phyloP scores from a whole-genome alignment of 2,797 vertebrate genomes.

The Malacoctenus gilli region DNA sequence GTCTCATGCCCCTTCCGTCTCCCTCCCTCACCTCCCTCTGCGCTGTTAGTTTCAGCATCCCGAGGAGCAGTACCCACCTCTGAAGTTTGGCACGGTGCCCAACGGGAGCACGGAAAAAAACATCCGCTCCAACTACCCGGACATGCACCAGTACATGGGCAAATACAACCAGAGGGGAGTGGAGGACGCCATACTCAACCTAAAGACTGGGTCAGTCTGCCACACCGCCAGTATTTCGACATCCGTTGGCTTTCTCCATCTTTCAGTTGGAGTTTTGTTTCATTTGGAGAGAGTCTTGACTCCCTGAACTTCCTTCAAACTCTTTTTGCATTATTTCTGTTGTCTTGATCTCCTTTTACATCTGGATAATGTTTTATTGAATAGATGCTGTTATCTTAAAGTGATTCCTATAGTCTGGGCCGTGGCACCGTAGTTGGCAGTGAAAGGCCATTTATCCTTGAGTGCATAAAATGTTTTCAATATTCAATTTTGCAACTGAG shows the following conservation, averaged over 20 bases:
- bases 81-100: constrained; percentile 95
- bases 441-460: too few species aligned
- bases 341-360: too few species aligned
- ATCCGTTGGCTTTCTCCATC: neutral
- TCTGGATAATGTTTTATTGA: too few species aligned
- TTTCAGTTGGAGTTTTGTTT: too few species aligned
- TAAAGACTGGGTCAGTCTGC: constrained; percentile 89
- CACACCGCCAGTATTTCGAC: neutral
- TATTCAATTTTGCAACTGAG: too few species aligned
- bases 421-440: too few species aligned
- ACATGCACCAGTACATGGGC: constrained; percentile 96
- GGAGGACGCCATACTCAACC: constrained; percentile 91
- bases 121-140: constrained; percentile 95
- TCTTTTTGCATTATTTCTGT: too few species aligned
- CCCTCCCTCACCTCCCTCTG: constrained; percentile 51
- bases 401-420: too few species aligned
- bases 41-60: constrained; percentile 91
- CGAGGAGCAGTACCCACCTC: constrained; percentile 94
- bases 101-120: constrained; percentile 97
- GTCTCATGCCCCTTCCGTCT: constrained; percentile 65
- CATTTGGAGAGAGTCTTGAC: too few species aligned
- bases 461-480: too few species aligned
- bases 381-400: too few species aligned
- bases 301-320: too few species aligned
- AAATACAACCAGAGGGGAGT: constrained; percentile 95